Evolutionary conservation across 2,113 vertebrate species (phyloP).

Genomic region (Gnathonemus echidnorhynchus): DNA sequence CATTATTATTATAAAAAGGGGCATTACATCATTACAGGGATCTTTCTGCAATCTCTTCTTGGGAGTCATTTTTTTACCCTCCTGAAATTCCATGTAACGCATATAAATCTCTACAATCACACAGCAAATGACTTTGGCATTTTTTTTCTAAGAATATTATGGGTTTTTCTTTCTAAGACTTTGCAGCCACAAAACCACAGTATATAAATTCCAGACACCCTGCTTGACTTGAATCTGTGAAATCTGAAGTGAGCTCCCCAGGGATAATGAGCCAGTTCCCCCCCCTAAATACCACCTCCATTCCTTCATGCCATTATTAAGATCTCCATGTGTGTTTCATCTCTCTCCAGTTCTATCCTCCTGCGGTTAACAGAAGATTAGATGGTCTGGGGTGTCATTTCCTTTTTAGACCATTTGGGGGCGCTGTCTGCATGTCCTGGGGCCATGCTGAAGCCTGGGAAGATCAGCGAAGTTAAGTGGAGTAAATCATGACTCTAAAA

Average conservation of each 20-base stretch:
- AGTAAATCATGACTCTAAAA: constrained; percentile 52
- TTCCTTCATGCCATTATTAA: background rate
- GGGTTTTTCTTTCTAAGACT: background rate
- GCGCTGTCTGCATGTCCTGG: constrained; percentile 42
- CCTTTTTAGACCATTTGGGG: constrained; percentile 27
- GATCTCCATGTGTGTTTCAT: constrained; percentile 10
- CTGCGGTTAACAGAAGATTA: constrained; percentile 34
- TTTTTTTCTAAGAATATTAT: background rate
- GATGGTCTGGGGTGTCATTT: constrained; percentile 32
- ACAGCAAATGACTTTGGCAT: background rate
- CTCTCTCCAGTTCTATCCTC: constrained; percentile 29
- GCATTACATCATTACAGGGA: background rate
- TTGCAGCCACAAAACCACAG: background rate
- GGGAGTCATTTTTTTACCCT: background rate
- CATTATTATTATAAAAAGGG: background rate
- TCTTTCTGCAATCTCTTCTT: background rate
- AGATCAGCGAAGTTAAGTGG: constrained; percentile 48
- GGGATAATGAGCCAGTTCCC: background rate
- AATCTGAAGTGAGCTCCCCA: background rate
- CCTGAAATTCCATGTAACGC: constrained; percentile 11
- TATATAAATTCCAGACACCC: background rate
- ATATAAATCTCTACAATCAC: constrained; percentile 5
- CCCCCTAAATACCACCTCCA: background rate
- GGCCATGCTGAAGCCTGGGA: constrained; percentile 30
- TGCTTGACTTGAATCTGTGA: background rate